phyloP scores from a whole-genome alignment of 1,140 invertebrate species.

The Adelges cooleyi region DNA sequence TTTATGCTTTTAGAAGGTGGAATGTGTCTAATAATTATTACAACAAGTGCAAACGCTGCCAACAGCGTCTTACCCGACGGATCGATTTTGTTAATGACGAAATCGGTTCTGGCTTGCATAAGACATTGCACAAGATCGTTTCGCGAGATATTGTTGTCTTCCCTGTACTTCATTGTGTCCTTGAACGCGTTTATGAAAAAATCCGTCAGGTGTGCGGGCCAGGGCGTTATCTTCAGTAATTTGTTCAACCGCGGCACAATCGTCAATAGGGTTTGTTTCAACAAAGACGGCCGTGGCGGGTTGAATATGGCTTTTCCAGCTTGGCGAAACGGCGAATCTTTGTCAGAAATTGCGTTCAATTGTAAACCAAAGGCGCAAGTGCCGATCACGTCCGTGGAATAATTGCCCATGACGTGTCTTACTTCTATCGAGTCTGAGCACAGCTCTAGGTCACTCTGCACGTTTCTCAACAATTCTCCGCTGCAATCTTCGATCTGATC shows the following conservation, averaged over 20 bases:
- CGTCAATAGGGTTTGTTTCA: not conserved
- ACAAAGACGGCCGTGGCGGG: conserved; percentile 26
- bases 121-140: conserved; percentile 37
- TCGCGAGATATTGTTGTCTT: conserved; percentile 32
- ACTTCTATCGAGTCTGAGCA: conserved; percentile 39
- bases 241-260: not conserved
- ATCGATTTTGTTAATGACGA: not conserved
- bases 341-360: conserved; percentile 42
- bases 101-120: conserved; percentile 18
- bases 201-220: conserved; percentile 25
- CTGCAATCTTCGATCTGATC: conserved; percentile 39
- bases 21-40: too few relatives aligned
- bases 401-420: conserved; percentile 41
- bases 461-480: not conserved
- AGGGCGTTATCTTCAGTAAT: not conserved
- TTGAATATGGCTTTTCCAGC: not conserved
- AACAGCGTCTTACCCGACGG: too few relatives aligned
- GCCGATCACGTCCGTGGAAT: conserved; percentile 45
- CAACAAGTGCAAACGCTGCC: too few relatives aligned
- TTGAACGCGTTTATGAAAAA: conserved; percentile 33
- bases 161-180: conserved; percentile 34
- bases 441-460: not conserved
- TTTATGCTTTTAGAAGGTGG: too few relatives aligned
- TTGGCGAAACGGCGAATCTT: conserved; percentile 40
- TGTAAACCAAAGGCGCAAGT: conserved; percentile 48